phyloP scores from a whole-genome alignment of 2,888 invertebrate genomes.

The Rhopalosiphum nymphaeae region DNA sequence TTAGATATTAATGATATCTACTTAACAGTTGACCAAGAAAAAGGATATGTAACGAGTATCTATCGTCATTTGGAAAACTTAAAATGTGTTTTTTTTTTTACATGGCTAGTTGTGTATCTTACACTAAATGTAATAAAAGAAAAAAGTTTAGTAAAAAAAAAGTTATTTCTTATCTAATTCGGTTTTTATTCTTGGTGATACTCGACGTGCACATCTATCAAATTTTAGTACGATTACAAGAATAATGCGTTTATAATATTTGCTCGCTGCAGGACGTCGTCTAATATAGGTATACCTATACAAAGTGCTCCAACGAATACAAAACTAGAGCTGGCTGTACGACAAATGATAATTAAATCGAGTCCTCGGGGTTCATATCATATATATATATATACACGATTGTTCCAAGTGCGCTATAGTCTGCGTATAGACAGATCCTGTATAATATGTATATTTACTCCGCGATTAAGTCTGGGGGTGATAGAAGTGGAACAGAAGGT shows the following conservation, averaged over 20 bases:
- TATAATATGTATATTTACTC: neutral
- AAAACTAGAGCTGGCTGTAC: neutral
- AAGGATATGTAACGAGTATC: neutral
- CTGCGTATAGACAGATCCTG: neutral
- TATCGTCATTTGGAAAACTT: neutral
- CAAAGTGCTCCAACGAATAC: neutral
- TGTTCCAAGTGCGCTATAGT: neutral
- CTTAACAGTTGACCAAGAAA: neutral
- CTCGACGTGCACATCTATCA: neutral
- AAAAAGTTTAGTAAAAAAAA: neutral
- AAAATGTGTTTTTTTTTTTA: neutral
- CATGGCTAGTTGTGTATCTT: neutral
- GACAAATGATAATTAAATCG: slow-evolving; percentile 33
- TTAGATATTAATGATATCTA: neutral
- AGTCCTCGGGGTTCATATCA: slow-evolving; percentile 3
- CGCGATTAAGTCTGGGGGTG: neutral
- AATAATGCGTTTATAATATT: neutral
- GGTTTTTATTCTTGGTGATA: neutral
- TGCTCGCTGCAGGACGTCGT: neutral
- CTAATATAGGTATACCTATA: neutral
- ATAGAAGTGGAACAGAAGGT: too few species aligned
- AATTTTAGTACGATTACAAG: neutral
- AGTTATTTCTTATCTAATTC: neutral
- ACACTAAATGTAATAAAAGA: neutral
- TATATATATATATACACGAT: neutral